These are phyloP conservation scores for Drosophila nannoptera DNA, from an alignment of 1,140 invertebrate species.

Conservation along the genomic window DNA sequence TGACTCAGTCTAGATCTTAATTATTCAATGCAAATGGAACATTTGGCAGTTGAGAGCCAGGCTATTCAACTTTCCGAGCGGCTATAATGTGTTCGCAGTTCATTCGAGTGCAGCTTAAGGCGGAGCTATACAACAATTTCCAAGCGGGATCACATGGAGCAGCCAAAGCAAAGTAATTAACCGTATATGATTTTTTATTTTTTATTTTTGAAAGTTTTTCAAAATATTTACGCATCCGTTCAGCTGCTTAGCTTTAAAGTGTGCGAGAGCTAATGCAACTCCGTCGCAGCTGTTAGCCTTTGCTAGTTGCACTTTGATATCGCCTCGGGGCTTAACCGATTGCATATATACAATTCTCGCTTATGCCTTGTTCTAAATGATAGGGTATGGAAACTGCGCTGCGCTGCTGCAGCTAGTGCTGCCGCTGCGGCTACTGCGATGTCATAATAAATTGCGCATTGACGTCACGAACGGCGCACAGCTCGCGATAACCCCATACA, in stretches of 20 bases:
- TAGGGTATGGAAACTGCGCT: not conserved
- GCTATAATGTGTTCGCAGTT: too few relatives aligned
- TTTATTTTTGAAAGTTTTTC: not conserved
- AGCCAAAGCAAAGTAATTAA: too few relatives aligned
- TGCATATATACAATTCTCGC: slow-evolving; percentile 4
- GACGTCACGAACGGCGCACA: slow-evolving; percentile 50
- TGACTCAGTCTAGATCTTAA: not conserved
- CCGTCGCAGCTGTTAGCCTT: slow-evolving; percentile 1
- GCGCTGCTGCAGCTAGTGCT: slow-evolving; percentile 3
- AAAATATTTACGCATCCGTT: not conserved
- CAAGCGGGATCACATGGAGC: too few relatives aligned
- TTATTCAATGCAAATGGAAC: too few relatives aligned
- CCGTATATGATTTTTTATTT: not conserved
- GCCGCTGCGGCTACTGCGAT: slow-evolving; percentile 31
- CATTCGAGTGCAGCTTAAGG: too few relatives aligned
- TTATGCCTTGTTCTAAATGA: slow-evolving; percentile 9
- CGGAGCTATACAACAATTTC: too few relatives aligned
- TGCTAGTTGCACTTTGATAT: slow-evolving; percentile 31
- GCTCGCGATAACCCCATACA: slow-evolving; percentile 50
- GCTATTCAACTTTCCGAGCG: too few relatives aligned
- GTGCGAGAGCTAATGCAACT: slow-evolving; percentile 3
- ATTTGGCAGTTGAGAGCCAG: too few relatives aligned
- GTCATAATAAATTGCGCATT: slow-evolving; percentile 60
- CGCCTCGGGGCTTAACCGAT: not conserved
- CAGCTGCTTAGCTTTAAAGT: not conserved